phyloP scores from a whole-genome alignment of 2,113 vertebrate genomes.

The Lonchura striata region DNA sequence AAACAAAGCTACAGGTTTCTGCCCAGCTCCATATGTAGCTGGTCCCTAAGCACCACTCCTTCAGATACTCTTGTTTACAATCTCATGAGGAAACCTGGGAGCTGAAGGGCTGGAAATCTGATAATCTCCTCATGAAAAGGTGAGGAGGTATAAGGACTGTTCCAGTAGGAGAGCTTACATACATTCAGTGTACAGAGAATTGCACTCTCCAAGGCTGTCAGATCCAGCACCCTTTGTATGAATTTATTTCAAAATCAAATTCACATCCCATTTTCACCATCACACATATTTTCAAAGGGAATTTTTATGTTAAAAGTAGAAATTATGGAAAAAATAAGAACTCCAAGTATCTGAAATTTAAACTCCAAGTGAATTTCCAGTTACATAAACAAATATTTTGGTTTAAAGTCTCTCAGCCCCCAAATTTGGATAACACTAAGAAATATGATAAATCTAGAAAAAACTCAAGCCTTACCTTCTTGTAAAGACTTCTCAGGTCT shows the following conservation, averaged over 20 bases:
- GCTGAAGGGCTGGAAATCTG: neutral
- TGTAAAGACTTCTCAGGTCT: conserved; percentile 98
- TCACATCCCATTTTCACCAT: neutral
- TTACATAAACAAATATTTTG: neutral
- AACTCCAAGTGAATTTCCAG: neutral
- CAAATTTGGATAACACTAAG: neutral
- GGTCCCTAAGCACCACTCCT: neutral
- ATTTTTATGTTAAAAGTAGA: neutral
- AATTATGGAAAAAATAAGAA: neutral
- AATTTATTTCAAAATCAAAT: neutral
- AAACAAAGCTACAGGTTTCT: neutral
- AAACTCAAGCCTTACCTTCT: conserved; percentile 86
- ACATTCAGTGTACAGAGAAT: neutral
- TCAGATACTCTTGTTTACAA: conserved; percentile 46
- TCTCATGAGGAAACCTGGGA: conserved; percentile 50
- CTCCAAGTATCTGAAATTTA: neutral
- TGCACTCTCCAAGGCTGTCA: neutral
- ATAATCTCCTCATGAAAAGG: neutral
- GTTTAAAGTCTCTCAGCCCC: neutral
- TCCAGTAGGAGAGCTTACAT: neutral
- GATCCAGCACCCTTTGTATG: neutral
- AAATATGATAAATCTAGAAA: conserved; percentile 1
- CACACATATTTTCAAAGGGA: neutral
- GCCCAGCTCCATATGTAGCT: neutral
- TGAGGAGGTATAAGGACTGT: neutral